These are phyloP conservation scores for Epicauta chinensis DNA, from an alignment of 1,140 invertebrate species.

Conservation along the genomic window DNA sequence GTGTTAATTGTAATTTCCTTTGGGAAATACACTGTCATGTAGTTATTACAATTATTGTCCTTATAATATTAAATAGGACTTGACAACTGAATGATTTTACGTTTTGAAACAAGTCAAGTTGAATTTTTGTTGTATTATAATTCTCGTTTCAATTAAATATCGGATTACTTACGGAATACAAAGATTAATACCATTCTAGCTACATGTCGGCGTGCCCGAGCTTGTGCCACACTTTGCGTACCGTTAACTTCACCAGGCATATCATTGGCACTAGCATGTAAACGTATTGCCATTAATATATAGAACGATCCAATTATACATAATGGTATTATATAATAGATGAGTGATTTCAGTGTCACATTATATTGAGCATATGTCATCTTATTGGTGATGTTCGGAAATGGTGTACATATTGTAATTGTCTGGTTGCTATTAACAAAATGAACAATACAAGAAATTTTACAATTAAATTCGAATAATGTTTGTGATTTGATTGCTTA, in stretches of 20 bases:
- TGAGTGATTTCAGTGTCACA: conserved; percentile 56
- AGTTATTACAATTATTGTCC: too few relatives aligned
- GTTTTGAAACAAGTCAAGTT: too few relatives aligned
- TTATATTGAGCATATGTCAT: conserved; percentile 51
- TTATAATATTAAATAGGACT: too few relatives aligned
- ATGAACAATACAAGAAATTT: too few relatives aligned
- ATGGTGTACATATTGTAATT: conserved; percentile 64
- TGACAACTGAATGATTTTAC: too few relatives aligned
- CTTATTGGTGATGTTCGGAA: conserved; percentile 47
- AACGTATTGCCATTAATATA: conserved; percentile 76
- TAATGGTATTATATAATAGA: conserved; percentile 83
- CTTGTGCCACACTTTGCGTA: conserved; percentile 59
- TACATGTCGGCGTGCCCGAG: conserved; percentile 65
- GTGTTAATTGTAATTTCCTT: too few relatives aligned
- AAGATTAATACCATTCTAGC: conserved; percentile 89
- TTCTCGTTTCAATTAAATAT: neutral
- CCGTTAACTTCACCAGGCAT: conserved; percentile 68
- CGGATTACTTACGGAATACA: conserved; percentile 62
- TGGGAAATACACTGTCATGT: too few relatives aligned
- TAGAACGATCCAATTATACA: conserved; percentile 81
- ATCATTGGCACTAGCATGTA: conserved; percentile 73
- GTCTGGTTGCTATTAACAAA: conserved; percentile 43
- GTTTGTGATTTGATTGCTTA: too few relatives aligned
- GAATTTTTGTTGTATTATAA: too few relatives aligned
- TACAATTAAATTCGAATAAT: too few relatives aligned